Conservation (phyloP, 2,888 invertebrate genomes). For the Drosophila borealis region DNA sequence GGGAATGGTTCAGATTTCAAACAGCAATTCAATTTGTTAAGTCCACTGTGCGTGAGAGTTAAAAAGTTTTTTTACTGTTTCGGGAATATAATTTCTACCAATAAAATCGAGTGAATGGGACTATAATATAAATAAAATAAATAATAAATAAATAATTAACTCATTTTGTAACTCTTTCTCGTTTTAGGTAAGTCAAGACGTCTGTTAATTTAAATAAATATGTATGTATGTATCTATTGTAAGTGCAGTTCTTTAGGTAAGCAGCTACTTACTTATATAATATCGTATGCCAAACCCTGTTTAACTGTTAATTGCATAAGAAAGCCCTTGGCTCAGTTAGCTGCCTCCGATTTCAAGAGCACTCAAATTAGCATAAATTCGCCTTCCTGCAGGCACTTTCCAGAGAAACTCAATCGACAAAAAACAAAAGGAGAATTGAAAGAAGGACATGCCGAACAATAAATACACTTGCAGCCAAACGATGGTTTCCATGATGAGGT, state of each 20-base stretch:
- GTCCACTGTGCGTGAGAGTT: too few species aligned
- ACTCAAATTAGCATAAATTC: constrained; percentile 65
- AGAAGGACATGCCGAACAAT: too few species aligned
- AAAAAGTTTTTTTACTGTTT: too few species aligned
- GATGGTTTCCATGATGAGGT: too few species aligned
- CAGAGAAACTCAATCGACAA: constrained; percentile 53
- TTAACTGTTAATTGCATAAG: constrained; percentile 53
- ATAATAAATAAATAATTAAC: constrained; percentile 2
- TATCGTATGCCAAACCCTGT: constrained; percentile 1
- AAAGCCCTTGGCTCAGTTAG: constrained; percentile 12
- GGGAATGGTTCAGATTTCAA: too few species aligned
- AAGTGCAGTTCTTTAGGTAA: constrained; percentile 16
- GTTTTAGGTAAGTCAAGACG: constrained; percentile 41
- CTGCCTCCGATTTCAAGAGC: constrained; percentile 34
- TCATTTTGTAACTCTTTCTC: background rate
- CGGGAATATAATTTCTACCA: too few species aligned
- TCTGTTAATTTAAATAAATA: background rate
- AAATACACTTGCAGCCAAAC: too few species aligned
- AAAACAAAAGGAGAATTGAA: background rate
- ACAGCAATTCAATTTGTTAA: too few species aligned
- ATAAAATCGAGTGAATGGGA: too few species aligned
- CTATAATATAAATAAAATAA: too few species aligned
- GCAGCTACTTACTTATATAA: background rate
- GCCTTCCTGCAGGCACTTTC: constrained; percentile 61
- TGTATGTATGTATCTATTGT: background rate